Evolutionary conservation across 2,797 vertebrate species (phyloP).

Genomic region (Microctenopoma steveboyesi): DNA sequence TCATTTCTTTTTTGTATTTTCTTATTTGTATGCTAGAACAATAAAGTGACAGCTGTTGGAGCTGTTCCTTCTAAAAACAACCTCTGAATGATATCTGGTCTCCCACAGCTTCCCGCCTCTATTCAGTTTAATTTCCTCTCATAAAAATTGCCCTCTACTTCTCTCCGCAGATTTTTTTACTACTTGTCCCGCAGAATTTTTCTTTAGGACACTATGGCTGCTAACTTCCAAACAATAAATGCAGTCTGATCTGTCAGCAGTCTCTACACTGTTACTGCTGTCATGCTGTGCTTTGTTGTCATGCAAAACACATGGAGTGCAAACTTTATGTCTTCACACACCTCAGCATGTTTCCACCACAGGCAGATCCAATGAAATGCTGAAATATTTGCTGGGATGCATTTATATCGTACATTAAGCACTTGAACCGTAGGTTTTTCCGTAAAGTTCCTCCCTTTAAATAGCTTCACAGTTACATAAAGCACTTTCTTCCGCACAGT

Average conservation of each 20-base stretch:
- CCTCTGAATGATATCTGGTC: slow-evolving; percentile 68
- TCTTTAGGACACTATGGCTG: slow-evolving; percentile 51
- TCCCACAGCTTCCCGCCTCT: slow-evolving; percentile 58
- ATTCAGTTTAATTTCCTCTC: slow-evolving; percentile 61
- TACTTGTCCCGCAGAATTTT: slow-evolving; percentile 57
- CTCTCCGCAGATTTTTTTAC: slow-evolving; percentile 39
- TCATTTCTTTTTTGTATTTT: slow-evolving; percentile 52
- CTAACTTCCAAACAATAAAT: slow-evolving; percentile 69
- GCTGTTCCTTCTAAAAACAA: slow-evolving; percentile 54
- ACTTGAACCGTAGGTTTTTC: slow-evolving; percentile 1
- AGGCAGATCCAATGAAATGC: slow-evolving; percentile 38
- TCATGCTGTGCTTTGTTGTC: slow-evolving; percentile 53
- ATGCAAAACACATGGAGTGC: slow-evolving; percentile 56
- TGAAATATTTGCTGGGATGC: slow-evolving; percentile 27
- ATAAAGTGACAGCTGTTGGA: slow-evolving; percentile 71
- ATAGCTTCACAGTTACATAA: slow-evolving; percentile 1
- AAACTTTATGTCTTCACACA: slow-evolving; percentile 52
- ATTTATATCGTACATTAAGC: slow-evolving; percentile 21
- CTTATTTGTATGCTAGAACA: slow-evolving; percentile 61
- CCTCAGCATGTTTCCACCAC: slow-evolving; percentile 54
- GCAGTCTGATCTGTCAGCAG: slow-evolving; percentile 69
- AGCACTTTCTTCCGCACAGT: slow-evolving; percentile 1
- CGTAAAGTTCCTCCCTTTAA: slow-evolving; percentile 9
- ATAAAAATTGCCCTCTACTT: slow-evolving; percentile 58
- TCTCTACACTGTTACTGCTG: slow-evolving; percentile 51